Base-by-base conservation (phyloP, 2,797 vertebrate genomes). In the Nannoperca australis region DNA sequence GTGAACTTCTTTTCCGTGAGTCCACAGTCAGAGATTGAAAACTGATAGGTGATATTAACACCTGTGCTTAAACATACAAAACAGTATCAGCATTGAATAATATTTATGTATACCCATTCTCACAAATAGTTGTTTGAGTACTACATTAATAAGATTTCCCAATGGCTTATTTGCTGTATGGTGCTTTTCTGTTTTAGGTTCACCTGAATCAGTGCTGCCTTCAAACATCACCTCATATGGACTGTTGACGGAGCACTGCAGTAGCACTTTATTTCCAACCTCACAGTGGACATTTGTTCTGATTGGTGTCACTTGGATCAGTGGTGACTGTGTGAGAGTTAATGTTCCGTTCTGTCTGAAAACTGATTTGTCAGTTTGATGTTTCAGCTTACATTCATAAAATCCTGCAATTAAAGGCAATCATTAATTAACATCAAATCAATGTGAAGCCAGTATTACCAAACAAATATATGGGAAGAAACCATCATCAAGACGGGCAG, bases 341-440 rank as follows among this genome's bases (percentile, higher is more conserved):
- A 91, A 32, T 2, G 0, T 0, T 54, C 50, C 17, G 0, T 4
- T 72, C 65, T 89, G 79, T 38, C 72, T 73, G 71, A 80, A 81
- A 45, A 18, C 30, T 18, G 60, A 17, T 6, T 2, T 10, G 13
- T 50, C 18, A 40, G 38, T 12, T 12, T 4, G 2, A 12, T 44
- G 42, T 17, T 0, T 66, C 32, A 91, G 50, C 32, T 12, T 72
- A 24, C 93, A 94, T 73, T 89, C 70, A 79, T 94, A 94, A 3
- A 0, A 0, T 60, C 91, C 94, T 93, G 84, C 68, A 87, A 88
- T 38, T 11, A 70, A 40, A 77, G 34, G 7, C 15, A 36, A 72
- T 42, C 11, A 65, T 42, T 18, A 59, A 2, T 22, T 59, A 36
- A 61, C 0, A 0, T 47, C 13, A 42, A 62, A 38, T 51, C 1